phyloP scores from a whole-genome alignment of 1,140 invertebrate genomes.

The Cydia fagiglandana region DNA sequence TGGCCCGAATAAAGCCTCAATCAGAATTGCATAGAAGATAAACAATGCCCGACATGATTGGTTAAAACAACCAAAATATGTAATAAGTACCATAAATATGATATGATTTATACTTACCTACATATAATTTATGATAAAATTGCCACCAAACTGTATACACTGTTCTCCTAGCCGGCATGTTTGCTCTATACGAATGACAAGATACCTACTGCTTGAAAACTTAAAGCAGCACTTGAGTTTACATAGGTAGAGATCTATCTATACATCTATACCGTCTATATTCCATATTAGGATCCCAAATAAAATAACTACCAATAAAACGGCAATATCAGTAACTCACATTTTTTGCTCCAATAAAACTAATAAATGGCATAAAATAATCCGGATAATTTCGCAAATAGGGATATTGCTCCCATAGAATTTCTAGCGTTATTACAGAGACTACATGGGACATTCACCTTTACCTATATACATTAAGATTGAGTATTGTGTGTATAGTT shows the following conservation, averaged over 20 bases:
- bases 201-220: no score
- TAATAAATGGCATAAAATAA: constrained; percentile 16
- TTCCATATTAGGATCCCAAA: constrained; percentile 1
- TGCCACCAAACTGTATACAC: no score
- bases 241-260: background rate
- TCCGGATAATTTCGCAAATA: constrained; percentile 3
- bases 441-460: background rate
- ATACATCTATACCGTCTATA: background rate
- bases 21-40: no score
- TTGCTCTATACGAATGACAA: no score
- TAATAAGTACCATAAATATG: no score
- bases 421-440: background rate
- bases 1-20: no score
- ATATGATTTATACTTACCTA: no score
- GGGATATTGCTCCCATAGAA: constrained; percentile 1
- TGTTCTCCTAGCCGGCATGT: no score
- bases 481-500: background rate
- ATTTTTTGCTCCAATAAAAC: constrained; percentile 4
- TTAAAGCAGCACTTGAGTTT: background rate
- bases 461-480: background rate
- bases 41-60: no score
- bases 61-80: no score
- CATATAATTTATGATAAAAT: no score
- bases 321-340: background rate
- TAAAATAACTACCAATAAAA: background rate